A percentile compares a stretch with the other conserved stretches of the same genome.
These are phyloP conservation scores for Eupithecia pulchellata DNA, from an alignment of 2,888 invertebrate genomes.

Conservation along the genomic window DNA sequence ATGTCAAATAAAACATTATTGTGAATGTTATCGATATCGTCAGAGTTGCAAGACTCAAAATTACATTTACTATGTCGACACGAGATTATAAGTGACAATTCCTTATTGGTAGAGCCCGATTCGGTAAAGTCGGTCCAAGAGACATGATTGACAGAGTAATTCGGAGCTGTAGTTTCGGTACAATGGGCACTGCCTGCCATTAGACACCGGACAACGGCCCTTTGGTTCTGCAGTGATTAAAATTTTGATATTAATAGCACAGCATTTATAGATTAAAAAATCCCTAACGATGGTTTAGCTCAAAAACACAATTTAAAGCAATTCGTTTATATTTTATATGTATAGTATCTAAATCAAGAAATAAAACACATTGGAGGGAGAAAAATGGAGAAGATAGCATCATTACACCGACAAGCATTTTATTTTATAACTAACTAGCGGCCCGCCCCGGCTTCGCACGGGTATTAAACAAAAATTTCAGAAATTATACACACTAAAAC, in stretches of 20 bases:
- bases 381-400: too few species aligned
- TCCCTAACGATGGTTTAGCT: too few species aligned
- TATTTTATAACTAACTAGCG: too few species aligned
- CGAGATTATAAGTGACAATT: slow-evolving; percentile 68
- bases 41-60: slow-evolving; percentile 9
- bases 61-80: slow-evolving; percentile 25
- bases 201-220: not conserved
- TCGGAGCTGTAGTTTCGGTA: slow-evolving; percentile 52
- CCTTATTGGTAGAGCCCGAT: slow-evolving; percentile 53
- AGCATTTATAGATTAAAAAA: not conserved
- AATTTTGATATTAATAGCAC: not conserved
- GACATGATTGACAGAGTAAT: slow-evolving; percentile 62
- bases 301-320: not conserved
- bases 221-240: not conserved
- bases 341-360: too few species aligned
- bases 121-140: slow-evolving; percentile 27
- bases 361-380: too few species aligned
- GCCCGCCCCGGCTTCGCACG: too few species aligned
- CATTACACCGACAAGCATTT: too few species aligned
- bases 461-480: too few species aligned
- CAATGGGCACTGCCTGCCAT: not conserved
- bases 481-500: too few species aligned
- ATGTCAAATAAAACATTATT: not conserved
- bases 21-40: not conserved
- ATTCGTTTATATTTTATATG: too few species aligned